Evolutionary conservation across 1,140 invertebrate species (phyloP), one percentile per base, ranked within the genome.

Genomic region (Drosophila ercepeae): DNA sequence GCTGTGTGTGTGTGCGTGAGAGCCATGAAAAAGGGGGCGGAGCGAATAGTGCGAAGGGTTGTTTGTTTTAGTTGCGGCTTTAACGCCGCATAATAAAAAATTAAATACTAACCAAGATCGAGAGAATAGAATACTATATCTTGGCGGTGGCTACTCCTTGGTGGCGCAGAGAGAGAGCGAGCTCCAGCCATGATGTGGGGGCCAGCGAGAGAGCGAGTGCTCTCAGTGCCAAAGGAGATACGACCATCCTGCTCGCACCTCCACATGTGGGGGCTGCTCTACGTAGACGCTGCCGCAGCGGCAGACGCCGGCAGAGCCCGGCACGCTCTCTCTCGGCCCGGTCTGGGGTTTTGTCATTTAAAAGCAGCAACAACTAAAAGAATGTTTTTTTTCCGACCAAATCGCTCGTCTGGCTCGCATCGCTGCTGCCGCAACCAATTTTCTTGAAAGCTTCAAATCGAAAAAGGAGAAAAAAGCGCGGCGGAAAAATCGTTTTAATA

Each of bases 261-360:
- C 14, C 6, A 41, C 36, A 29, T 29, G 81, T 60, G 54, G 60
- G 65, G 41, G 57, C 58, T 50, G 29, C 52, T 36, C 48, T 36
- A 32, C 72, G 36, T 50, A 34, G 44, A 39, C 72, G 36, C 54
- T 36, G 51, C 7, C 36, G 14, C n/a, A 39, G 51, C 7, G 13
- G 14, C n/a, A 39, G 36, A 16, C 36, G 36, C 14, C 36, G 36
- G 36, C 36, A 7, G 34, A 36, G n/a, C 25, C 1, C 25, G 29
- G 29, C 29, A 32, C 29, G 29, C 11, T 11, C 29, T 32, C 29
- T 32, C 29, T 32, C 2, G 9, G 8, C 29, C 9, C 29, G 36
- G 36, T 5, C 36, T 39, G n/a, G n/a, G 36, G 36, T 39, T 13
- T 39, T 39, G n/a, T 13, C 36, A 39, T 39, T 39, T 39, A 39